Conservation (phyloP, 2,888 invertebrate species). For the Gerris lacustris region DNA sequence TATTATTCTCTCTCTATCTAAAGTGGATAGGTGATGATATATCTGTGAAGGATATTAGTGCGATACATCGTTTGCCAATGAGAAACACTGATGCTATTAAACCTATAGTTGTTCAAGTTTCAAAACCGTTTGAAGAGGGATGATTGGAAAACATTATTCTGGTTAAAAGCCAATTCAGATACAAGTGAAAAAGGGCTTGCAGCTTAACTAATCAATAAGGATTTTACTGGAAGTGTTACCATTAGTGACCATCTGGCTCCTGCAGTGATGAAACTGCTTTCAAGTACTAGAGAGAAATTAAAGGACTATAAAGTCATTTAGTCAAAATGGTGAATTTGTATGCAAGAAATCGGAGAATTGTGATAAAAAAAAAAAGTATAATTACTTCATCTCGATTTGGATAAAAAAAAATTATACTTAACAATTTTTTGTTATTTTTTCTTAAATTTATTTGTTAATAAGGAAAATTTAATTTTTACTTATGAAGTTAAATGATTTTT, state of each 20-base stretch:
- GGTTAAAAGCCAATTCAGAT: background rate
- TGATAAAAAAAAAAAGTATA: background rate
- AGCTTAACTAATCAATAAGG: background rate
- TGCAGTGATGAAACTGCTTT: background rate
- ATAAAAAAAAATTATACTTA: no score
- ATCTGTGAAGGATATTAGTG: background rate
- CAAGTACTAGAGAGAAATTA: background rate
- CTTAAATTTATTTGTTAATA: background rate
- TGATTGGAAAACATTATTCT: background rate
- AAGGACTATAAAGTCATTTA: background rate
- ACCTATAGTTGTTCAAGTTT: background rate
- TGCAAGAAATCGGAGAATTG: background rate
- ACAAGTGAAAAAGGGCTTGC: background rate
- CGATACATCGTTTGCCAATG: background rate
- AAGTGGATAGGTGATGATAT: background rate
- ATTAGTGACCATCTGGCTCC: background rate
- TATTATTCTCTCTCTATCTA: background rate
- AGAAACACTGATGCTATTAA: background rate
- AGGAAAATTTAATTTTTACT: background rate
- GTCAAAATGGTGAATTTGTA: background rate
- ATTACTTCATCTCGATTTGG: no score
- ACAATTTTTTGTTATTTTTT: background rate
- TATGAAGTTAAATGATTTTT: background rate
- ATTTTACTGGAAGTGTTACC: background rate
- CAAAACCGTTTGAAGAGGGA: background rate